Evolutionary conservation across 1,140 invertebrate genomes (phyloP), one percentile per base, ranked within the genome.

Genomic region (Hyles euphorbiae): DNA sequence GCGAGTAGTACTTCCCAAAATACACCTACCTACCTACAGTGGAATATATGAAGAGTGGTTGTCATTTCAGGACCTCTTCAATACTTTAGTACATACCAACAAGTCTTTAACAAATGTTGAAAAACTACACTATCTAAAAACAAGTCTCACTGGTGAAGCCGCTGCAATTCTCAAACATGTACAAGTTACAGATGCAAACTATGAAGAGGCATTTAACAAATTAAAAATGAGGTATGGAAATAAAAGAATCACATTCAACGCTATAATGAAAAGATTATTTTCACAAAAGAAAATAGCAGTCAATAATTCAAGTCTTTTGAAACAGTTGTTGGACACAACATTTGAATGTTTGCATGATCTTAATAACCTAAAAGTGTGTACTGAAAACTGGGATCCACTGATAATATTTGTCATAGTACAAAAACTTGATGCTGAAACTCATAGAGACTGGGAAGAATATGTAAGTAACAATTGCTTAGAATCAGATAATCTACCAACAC

Each of bases 31-130:
- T 32, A 64, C 46, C 0, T 67, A 55, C 34, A 60, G 46, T 33
- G 68, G 68, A 36, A n/a, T 60, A 40, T 70, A 70, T 46, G 60
- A 61, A 58, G 57, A 65, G 22, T 65, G 65, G 62, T 46, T 47
- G n/a, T 57, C 65, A 3, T 71, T 67, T 45, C 51, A 63, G 7
- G 61, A 70, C 53, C 60, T 67, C 3, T 70, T 70, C 53, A 45
- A 43, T 34, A 53, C 63, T 4, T 49, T 70, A 2, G 61, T 66
- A 3, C 67, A 70, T 48, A 53, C 61, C 12, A 65, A 61, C 50
- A 46, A 43, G 3, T 36, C 53, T 46, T 22, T n/a, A n/a, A n/a
- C n/a, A n/a, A n/a, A n/a, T n/a, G n/a, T n/a, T n/a, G n/a, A n/a
- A n/a, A n/a, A n/a, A n/a, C n/a, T n/a, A n/a, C n/a, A n/a, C n/a